A percentile compares a stretch with the other conserved stretches of the same genome.
Conservation (phyloP, 2,888 invertebrate genomes). For the Aspidapion aeneum region DNA sequence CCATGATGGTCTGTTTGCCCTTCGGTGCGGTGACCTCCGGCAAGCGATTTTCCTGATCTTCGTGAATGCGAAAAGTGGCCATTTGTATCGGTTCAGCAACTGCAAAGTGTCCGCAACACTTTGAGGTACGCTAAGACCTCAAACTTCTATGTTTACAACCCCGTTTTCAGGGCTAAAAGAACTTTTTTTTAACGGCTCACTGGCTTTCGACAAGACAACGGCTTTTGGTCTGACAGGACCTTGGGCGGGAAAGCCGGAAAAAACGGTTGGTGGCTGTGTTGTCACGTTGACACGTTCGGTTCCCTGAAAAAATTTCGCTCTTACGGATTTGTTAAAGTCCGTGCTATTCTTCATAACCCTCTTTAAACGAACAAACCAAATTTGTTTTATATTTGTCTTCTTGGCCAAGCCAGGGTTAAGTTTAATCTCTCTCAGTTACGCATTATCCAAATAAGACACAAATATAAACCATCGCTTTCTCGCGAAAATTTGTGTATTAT, state of each 20-base stretch:
- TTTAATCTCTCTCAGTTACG: too few species aligned
- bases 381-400: too few species aligned
- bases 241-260: background rate
- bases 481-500: too few species aligned
- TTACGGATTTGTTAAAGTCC: too few species aligned
- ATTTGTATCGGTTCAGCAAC: slow-evolving; percentile 42
- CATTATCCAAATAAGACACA: too few species aligned
- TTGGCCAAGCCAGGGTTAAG: too few species aligned
- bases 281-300: too few species aligned
- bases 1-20: slow-evolving; percentile 44
- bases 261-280: background rate
- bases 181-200: background rate
- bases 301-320: too few species aligned
- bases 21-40: slow-evolving; percentile 38
- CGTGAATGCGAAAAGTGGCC: slow-evolving; percentile 73
- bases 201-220: background rate
- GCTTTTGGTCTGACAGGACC: background rate
- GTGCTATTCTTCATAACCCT: too few species aligned
- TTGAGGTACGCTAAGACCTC: background rate
- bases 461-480: too few species aligned
- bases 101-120: background rate
- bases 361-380: too few species aligned
- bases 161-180: background rate
- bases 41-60: slow-evolving; percentile 72
- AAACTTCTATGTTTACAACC: background rate